Evolutionary conservation across 1,140 invertebrate genomes (phyloP), one percentile per base, ranked within the genome.

Genomic region (Artemia franciscana): DNA sequence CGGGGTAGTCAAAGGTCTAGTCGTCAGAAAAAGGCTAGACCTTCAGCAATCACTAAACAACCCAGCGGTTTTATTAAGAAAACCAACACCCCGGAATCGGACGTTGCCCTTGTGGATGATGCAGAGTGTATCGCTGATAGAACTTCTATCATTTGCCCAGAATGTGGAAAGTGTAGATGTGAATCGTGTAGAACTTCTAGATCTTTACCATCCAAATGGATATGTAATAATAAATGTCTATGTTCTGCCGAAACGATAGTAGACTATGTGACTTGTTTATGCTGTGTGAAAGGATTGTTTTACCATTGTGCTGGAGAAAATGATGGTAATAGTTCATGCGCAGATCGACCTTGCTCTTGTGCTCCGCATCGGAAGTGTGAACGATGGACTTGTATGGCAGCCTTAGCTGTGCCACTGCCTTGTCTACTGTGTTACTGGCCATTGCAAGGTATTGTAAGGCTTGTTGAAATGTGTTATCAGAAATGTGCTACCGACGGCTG

Each of bases 371-470:
- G 80, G 24, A 77, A 80, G 66, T 76, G 77, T 18, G 78, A 83
- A 65, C 78, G 90, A 60, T 91, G 89, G 88, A 82, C 83, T 63
- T 91, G 88, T 72, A 79, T 94, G 68, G 82, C 80, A 23, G 80
- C 84, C 23, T 77, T 91, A 66, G 79, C 87, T 28, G 72, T 88
- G 66, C 77, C 83, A 66, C 78, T 94, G 72, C 91, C 91, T 64
- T 93, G 90, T 74, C 77, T 94, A 63, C 83, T 85, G 72, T 85
- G 86, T 71, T 94, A 94, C 74, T 92, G 88, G 86, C 91, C 91
- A 61, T 79, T 91, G 71, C 80, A 83, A 69, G 86, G 83, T 25
- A 84, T 82, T 72, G 81, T 89, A 65, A 79, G 81, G 63, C 75
- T 82, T 60, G 84, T 84, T 72, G 88, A 89, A 71, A 78, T 79